Evolutionary conservation across 2,113 vertebrate species (phyloP).

Genomic region (Monarcha castaneiventris): DNA sequence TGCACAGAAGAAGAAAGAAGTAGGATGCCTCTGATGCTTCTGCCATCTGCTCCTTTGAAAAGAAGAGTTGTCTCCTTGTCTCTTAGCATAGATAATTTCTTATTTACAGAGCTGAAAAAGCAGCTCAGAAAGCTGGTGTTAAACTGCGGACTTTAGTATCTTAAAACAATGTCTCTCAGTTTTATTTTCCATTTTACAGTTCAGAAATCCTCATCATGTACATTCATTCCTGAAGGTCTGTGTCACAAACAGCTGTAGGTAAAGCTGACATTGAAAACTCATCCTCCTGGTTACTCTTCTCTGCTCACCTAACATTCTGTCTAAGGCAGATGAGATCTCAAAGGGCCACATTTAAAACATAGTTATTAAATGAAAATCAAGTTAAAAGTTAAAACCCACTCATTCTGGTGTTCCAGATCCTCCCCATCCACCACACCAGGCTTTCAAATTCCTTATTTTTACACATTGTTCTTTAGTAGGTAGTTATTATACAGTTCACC

Average conservation of each 20-base stretch:
- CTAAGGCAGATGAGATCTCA: background rate
- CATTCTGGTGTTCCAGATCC: slow-evolving; percentile 31
- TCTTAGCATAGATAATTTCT: slow-evolving; percentile 23
- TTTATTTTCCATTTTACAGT: background rate
- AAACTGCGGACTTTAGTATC: background rate
- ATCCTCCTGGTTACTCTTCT: background rate
- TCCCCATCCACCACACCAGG: background rate
- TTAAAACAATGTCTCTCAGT: background rate
- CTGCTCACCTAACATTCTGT: background rate
- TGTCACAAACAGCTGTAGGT: background rate
- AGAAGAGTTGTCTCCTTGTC: background rate
- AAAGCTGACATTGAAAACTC: background rate
- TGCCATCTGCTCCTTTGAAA: slow-evolving; percentile 60
- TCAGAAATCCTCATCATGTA: background rate
- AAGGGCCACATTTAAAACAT: slow-evolving; percentile 34
- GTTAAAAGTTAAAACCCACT: slow-evolving; percentile 17
- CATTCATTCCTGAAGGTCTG: background rate
- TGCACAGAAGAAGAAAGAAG: slow-evolving; percentile 36
- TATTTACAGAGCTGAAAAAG: slow-evolving; percentile 42
- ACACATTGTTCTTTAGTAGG: background rate
- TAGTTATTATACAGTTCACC: background rate
- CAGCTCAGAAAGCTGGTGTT: background rate
- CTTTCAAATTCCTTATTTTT: slow-evolving; percentile 31
- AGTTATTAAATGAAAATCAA: slow-evolving; percentile 51
- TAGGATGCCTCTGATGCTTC: background rate